Evolutionary conservation across 2,888 invertebrate species (phyloP).

Genomic region (Stegophylla sp.): DNA sequence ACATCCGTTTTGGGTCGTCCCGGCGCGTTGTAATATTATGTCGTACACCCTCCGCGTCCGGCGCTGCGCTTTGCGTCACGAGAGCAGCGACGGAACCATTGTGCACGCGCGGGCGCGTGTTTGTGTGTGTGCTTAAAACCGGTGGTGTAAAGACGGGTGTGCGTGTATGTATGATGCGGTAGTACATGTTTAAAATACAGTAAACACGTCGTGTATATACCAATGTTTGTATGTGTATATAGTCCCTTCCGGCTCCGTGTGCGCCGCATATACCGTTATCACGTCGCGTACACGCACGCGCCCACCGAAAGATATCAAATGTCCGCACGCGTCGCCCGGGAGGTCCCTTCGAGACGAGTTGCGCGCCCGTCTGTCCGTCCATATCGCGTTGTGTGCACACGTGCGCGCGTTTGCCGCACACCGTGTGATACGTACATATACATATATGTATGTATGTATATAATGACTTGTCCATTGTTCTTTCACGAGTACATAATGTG

Average conservation of each 20-base stretch:
- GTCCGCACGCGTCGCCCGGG: constrained; percentile 20
- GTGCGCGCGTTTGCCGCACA: background rate
- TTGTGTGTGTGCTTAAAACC: background rate
- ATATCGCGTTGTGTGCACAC: background rate
- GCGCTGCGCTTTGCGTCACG: background rate
- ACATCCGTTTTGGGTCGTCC: constrained; percentile 41
- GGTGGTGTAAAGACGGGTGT: background rate
- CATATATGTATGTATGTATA: too few relatives aligned
- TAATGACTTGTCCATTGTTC: constrained; percentile 16
- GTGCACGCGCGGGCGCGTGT: background rate
- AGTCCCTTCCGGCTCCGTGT: constrained; percentile 6
- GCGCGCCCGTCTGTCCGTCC: background rate
- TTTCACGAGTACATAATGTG: background rate
- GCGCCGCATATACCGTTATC: constrained; percentile 24
- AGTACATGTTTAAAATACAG: too few relatives aligned
- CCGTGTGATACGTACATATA: too few relatives aligned
- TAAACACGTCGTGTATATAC: too few relatives aligned
- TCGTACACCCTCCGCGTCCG: background rate
- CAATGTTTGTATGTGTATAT: background rate
- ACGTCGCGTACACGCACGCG: background rate
- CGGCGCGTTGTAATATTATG: background rate
- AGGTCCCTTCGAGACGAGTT: constrained; percentile 18
- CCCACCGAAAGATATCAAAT: constrained; percentile 34
- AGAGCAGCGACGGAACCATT: background rate
- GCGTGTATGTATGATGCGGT: too few relatives aligned